These are phyloP conservation scores for Pogonocherus hispidulus DNA, from an alignment of 2,888 invertebrate species.

Conservation along the genomic window DNA sequence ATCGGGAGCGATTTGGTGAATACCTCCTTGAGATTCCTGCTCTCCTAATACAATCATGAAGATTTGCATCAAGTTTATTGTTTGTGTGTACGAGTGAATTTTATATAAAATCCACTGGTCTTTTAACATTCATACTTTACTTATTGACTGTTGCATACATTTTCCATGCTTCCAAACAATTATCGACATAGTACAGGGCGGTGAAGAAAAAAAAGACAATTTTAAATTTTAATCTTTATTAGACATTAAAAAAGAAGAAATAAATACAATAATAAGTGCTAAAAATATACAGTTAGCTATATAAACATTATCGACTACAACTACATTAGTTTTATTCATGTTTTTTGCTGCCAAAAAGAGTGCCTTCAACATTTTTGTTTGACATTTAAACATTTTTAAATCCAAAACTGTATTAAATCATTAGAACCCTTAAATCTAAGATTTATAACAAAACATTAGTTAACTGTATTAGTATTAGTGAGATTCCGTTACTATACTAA, in stretches of 20 bases:
- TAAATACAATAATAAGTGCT: constrained; percentile 56
- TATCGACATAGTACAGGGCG: too few species aligned
- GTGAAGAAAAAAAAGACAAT: not conserved
- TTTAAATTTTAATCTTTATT: constrained; percentile 46
- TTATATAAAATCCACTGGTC: too few species aligned
- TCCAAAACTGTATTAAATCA: constrained; percentile 8
- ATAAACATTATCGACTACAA: constrained; percentile 43
- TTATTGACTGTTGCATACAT: too few species aligned
- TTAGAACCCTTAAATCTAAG: constrained; percentile 16
- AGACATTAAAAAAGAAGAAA: constrained; percentile 56
- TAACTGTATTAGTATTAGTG: constrained; percentile 52
- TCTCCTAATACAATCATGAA: too few species aligned
- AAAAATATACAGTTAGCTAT: constrained; percentile 54
- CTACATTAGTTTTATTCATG: constrained; percentile 41
- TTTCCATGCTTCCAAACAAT: too few species aligned
- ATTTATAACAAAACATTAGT: constrained; percentile 42
- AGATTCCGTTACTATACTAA: constrained; percentile 53
- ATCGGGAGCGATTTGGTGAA: too few species aligned
- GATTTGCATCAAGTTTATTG: too few species aligned
- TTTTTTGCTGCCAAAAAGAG: constrained; percentile 43
- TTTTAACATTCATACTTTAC: too few species aligned
- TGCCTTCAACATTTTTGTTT: constrained; percentile 13
- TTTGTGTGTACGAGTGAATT: too few species aligned
- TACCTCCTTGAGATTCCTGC: too few species aligned
- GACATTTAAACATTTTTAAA: constrained; percentile 9